Evolutionary conservation across 2,888 invertebrate genomes (phyloP), one percentile per base, ranked within the genome.

Genomic region (Sphaeridia pumilis): DNA sequence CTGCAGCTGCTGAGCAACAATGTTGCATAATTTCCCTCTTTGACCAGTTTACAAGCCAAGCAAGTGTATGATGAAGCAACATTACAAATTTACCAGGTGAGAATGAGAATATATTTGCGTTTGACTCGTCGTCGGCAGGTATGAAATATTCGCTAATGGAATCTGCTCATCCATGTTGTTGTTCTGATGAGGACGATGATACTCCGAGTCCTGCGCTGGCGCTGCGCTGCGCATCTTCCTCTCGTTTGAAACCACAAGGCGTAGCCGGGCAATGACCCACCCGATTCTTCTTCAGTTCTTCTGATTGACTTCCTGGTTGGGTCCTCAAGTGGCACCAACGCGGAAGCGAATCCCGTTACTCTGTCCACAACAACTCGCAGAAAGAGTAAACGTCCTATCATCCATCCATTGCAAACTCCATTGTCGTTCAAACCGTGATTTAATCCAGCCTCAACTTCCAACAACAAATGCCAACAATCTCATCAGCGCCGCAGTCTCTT

Each of bases 251-350:
- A 54, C 57, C 57, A 56, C 54, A 49, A 58, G 58, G 58, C 57
- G 56, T 58, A 60, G 56, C 61, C 61, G 59, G 61, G 46, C 61
- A 59, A 56, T 58, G 59, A 59, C 54, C 61, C 58, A 48, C 26
- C 44, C 27, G 20, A 35, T 45, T 54, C 50, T 41, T 56, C 54
- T 51, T 54, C 38, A 47, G 12, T 47, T 49, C n/a, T n/a, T n/a
- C 48, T 42, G 49, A 49, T 53, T 51, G 54, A 61, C 59, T 61
- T 61, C 61, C 61, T 61, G 61, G 61, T 61, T 60, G 53, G 46
- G 47, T 54, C 56, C 54, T 53, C 26, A 49, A 47, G 49, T 58
- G 53, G 48, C 52, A 59, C 55, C 56, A 55, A 61, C 58, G 61
- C 61, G 61, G 61, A 61, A 61, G 58, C 54, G 57, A 51, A 50